A percentile compares a stretch with the other conserved stretches of the same genome.
phyloP scores from a whole-genome alignment of 2,113 vertebrate species.

The Panthera leo region DNA sequence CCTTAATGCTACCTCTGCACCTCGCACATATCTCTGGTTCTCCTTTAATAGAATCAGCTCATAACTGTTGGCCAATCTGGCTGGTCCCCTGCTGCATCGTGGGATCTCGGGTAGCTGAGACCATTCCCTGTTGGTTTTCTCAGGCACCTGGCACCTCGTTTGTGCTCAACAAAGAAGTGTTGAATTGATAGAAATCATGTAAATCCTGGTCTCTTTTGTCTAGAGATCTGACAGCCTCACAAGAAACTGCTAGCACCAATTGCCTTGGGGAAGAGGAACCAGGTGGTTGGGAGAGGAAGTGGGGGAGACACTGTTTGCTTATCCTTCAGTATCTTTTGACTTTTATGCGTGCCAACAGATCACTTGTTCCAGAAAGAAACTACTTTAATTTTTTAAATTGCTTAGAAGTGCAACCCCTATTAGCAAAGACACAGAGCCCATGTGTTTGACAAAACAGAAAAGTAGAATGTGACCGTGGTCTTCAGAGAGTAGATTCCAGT shows the following conservation, averaged over 20 bases:
- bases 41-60: not conserved
- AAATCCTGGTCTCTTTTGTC: not conserved
- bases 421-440: not conserved
- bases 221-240: not conserved
- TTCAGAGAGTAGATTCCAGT: not conserved
- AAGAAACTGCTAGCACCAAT: not conserved
- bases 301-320: fast-evolving
- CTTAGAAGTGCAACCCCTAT: not conserved
- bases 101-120: not conserved
- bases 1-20: not conserved
- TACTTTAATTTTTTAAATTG: not conserved
- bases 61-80: not conserved
- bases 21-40: not conserved
- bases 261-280: not conserved
- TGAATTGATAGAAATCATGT: not conserved
- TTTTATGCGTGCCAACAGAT: not conserved
- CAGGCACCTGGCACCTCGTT: not conserved
- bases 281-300: not conserved
- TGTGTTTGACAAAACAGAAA: not conserved
- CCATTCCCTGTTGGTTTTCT: not conserved
- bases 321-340: not conserved
- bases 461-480: not conserved
- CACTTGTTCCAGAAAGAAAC: not conserved
- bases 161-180: not conserved
- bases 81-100: fast-evolving